Evolutionary conservation across 2,113 vertebrate genomes (phyloP).

Genomic region (Melanotaenia duboulayi): DNA sequence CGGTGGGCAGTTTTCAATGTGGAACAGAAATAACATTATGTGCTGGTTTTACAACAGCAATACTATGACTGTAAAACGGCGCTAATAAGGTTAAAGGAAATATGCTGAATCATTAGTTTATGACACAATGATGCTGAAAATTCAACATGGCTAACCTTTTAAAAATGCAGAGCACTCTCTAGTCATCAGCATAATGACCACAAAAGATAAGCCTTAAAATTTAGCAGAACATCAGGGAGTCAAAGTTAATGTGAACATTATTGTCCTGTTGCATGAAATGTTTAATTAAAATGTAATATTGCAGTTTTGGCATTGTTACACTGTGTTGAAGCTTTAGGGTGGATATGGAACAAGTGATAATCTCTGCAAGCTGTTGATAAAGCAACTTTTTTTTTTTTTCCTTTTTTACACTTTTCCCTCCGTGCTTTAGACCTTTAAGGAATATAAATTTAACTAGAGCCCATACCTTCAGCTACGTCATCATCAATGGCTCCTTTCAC

Average conservation of each 20-base stretch:
- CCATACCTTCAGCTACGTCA: conserved; percentile 95
- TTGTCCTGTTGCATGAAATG: neutral
- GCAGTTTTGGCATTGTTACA: neutral
- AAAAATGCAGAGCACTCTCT: neutral
- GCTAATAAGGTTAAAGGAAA: neutral
- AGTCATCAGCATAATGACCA: neutral
- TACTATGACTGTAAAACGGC: neutral
- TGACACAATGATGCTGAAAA: neutral
- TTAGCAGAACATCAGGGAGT: neutral
- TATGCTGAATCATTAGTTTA: no score
- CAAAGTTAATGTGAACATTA: neutral
- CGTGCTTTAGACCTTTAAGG: neutral
- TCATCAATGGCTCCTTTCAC: conserved; percentile 99
- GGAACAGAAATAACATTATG: neutral
- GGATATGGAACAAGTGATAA: no score
- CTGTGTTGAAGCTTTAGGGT: neutral
- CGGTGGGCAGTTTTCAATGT: conserved; percentile 2
- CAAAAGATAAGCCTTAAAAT: neutral
- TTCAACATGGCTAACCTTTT: neutral
- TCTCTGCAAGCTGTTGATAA: no score
- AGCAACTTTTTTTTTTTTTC: no score
- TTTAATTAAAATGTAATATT: neutral
- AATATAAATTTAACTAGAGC: neutral
- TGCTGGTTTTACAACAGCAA: neutral
- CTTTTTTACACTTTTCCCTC: neutral